phyloP scores from a whole-genome alignment of 2,113 vertebrate species.

The Pimephales promelas region DNA sequence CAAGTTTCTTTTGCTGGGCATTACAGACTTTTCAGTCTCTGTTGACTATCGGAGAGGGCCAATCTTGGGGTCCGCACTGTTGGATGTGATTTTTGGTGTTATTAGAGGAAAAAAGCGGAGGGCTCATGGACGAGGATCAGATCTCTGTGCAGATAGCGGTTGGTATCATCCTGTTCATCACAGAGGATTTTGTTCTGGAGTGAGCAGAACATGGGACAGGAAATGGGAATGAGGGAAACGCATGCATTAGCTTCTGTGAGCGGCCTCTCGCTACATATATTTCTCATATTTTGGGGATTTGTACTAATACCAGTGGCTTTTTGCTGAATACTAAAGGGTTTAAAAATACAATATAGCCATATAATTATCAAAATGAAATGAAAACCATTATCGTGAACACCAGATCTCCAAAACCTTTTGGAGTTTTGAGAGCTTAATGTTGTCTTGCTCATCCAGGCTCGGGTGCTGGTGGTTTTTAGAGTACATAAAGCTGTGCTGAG shows the following conservation, averaged over 20 bases:
- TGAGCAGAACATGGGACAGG: neutral
- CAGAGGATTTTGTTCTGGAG: slow-evolving; percentile 2
- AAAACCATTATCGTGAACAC: neutral
- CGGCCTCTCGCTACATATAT: neutral
- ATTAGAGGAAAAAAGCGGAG: neutral
- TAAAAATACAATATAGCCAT: slow-evolving; percentile 3
- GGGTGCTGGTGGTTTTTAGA: slow-evolving; percentile 1
- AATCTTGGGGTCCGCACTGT: neutral
- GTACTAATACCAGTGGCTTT: neutral
- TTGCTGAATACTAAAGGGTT: neutral
- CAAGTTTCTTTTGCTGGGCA: neutral
- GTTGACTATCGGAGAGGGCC: slow-evolving; percentile 12
- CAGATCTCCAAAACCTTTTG: neutral
- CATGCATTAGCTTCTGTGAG: neutral
- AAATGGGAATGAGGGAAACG: slow-evolving; percentile 3
- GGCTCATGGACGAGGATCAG: slow-evolving; percentile 13
- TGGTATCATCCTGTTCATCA: slow-evolving; percentile 19
- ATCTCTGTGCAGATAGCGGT: neutral
- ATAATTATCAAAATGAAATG: neutral
- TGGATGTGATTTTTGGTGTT: slow-evolving; percentile 26
- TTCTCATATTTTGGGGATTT: slow-evolving; percentile 2
- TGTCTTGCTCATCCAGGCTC: neutral
- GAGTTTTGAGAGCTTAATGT: neutral
- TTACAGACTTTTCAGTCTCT: neutral
- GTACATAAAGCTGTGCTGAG: neutral